Conservation (phyloP, 2,113 vertebrate genomes). For the Alectura lathami region DNA sequence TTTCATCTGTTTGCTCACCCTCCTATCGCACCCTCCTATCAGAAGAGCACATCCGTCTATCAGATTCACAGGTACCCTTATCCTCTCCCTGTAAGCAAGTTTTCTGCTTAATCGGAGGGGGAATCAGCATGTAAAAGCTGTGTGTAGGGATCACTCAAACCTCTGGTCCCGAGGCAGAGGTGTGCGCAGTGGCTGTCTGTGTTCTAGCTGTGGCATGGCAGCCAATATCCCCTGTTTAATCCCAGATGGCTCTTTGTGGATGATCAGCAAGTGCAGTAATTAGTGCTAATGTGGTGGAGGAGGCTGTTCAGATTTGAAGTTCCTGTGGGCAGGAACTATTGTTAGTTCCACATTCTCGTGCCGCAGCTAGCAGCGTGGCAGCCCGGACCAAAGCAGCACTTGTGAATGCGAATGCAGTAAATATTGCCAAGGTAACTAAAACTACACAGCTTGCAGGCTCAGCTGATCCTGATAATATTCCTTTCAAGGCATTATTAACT, state of each 20-base stretch:
- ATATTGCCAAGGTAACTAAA: background rate
- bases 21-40: background rate
- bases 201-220: background rate
- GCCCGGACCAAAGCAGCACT: background rate
- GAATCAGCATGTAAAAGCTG: fast-evolving
- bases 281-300: background rate
- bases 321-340: background rate
- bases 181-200: fast-evolving
- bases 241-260: fast-evolving
- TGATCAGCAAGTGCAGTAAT: background rate
- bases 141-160: fast-evolving
- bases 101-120: background rate
- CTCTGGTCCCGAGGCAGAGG: background rate
- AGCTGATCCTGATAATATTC: background rate
- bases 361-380: background rate
- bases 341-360: background rate
- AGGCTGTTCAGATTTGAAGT: background rate
- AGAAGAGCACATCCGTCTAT: background rate
- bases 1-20: background rate
- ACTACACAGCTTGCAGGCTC: background rate
- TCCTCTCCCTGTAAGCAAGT: background rate
- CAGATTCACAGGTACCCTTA: background rate
- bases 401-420: background rate
- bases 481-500: background rate
- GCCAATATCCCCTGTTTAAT: background rate